Percentiles rank a stretch among this genome's conserved stretches.
Evolutionary conservation across 1,140 invertebrate genomes (phyloP).

Genomic region (Aphelinus certus): DNA sequence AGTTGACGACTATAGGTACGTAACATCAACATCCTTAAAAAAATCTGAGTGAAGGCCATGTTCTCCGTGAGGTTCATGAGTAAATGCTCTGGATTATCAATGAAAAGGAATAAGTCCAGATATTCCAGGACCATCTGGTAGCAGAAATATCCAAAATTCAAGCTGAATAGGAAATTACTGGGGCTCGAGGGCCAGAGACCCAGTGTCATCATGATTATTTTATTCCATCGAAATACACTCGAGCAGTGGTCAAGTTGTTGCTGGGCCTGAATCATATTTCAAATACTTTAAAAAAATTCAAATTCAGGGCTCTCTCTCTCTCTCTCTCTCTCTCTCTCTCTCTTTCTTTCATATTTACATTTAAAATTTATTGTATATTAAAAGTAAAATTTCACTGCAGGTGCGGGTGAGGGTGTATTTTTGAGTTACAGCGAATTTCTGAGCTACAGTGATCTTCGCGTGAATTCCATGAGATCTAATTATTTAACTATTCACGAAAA

Average conservation of each 20-base stretch:
- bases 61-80: conserved; percentile 58
- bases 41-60: conserved; percentile 54
- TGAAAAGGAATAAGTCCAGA: conserved; percentile 51
- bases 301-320: background rate
- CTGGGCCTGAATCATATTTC: conserved; percentile 43
- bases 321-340: too few relatives aligned
- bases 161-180: conserved; percentile 45
- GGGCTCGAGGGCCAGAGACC: conserved; percentile 53
- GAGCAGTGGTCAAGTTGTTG: conserved; percentile 47
- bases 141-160: conserved; percentile 50
- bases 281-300: background rate
- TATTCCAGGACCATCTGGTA: conserved; percentile 54
- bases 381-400: too few relatives aligned
- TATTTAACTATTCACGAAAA: too few relatives aligned
- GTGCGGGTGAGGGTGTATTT: too few relatives aligned
- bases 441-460: too few relatives aligned
- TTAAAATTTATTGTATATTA: too few relatives aligned
- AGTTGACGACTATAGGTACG: conserved; percentile 47
- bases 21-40: conserved; percentile 49
- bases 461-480: too few relatives aligned
- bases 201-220: conserved; percentile 43
- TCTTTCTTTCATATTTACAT: too few relatives aligned
- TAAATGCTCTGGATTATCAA: conserved; percentile 52
- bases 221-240: conserved; percentile 51
- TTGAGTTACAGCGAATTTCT: too few relatives aligned